These are phyloP conservation scores for Diphyllodes magnificus DNA, from an alignment of 2,113 vertebrate genomes.

Conservation along the genomic window DNA sequence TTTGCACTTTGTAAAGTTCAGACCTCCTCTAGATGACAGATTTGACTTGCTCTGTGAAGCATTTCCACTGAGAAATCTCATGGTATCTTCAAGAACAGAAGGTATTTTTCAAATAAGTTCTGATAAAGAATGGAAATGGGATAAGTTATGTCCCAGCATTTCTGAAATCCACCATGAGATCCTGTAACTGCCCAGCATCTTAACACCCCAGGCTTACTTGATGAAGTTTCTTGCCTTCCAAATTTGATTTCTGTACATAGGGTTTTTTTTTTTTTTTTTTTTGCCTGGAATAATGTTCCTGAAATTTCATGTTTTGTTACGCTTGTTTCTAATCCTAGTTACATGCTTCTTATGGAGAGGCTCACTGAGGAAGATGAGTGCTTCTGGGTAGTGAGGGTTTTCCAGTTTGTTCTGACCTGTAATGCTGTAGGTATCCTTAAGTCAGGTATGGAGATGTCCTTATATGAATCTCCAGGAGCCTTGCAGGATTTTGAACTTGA, in stretches of 20 bases:
- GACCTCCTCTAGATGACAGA: neutral
- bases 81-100: neutral
- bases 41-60: neutral
- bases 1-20: neutral
- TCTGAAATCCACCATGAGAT: neutral
- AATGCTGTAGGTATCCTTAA: neutral
- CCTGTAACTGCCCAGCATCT: neutral
- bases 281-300: neutral
- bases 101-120: neutral
- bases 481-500: neutral
- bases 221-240: neutral
- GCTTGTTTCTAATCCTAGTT: neutral
- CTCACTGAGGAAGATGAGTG: neutral
- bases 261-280: neutral
- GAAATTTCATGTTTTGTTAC: neutral
- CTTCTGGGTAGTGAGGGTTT: neutral
- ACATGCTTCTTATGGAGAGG: neutral
- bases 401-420: neutral
- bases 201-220: neutral
- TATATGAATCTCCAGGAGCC: neutral
- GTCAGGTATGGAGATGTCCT: neutral
- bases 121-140: neutral
- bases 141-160: neutral
- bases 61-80: neutral
- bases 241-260: neutral